phyloP scores from a whole-genome alignment of 2,797 vertebrate species.

The Enteromius thamalakanensis region DNA sequence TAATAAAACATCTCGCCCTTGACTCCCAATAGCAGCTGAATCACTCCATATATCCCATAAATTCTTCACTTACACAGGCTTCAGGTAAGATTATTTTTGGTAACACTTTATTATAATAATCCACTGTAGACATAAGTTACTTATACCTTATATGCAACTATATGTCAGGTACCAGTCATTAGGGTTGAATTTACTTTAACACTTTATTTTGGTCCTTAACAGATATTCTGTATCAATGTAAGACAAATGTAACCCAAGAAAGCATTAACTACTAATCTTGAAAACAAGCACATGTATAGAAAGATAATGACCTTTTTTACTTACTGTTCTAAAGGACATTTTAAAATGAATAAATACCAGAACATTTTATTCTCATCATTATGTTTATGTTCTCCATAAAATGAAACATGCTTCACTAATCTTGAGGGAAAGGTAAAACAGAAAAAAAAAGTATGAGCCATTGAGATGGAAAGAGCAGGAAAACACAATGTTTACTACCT shows the following conservation, averaged over 20 bases:
- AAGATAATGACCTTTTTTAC: not conserved
- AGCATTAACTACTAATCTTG: too few species aligned
- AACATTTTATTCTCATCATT: not conserved
- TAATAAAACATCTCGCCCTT: conserved; percentile 39
- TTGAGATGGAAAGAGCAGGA: not conserved
- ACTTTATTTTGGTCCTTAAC: not conserved
- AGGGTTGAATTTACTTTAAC: not conserved
- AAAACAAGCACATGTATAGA: not conserved
- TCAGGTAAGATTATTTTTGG: not conserved
- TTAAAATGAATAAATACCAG: not conserved
- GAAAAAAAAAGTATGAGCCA: not conserved
- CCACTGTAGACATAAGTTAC: not conserved
- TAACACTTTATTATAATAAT: not conserved
- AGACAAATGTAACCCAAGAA: too few species aligned
- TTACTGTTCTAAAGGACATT: conserved; percentile 9
- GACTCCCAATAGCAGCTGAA: not conserved
- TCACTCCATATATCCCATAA: not conserved
- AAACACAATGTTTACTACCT: not conserved
- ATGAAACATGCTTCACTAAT: conserved; percentile 17
- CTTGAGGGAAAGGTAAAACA: not conserved
- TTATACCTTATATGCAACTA: not conserved
- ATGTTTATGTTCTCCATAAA: conserved; percentile 1
- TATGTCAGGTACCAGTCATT: not conserved
- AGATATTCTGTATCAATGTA: not conserved
- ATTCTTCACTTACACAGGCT: not conserved